Percentiles rank a stretch among this genome's conserved stretches.
phyloP scores from a whole-genome alignment of 53 echinoderm and acorn worm species.

The Apostichopus leukothele region DNA sequence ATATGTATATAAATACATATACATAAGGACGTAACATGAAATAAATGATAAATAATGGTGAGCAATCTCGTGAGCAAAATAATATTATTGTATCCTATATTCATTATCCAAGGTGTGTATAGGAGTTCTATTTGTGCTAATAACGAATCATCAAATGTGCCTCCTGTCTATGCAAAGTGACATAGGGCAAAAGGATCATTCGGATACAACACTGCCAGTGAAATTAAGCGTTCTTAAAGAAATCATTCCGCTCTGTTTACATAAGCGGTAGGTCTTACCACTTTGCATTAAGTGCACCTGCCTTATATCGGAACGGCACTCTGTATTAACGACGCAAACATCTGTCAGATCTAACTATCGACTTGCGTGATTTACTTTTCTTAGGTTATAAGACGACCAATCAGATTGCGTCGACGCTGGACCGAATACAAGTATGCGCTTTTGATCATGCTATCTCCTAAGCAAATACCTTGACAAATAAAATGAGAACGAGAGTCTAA shows the following conservation, averaged over 20 bases:
- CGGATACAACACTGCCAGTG: background rate
- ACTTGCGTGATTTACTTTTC: background rate
- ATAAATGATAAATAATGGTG: background rate
- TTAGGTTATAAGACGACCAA: background rate
- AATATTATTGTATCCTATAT: no score
- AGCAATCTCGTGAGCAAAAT: no score
- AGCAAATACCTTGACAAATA: no score
- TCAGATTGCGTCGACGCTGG: no score
- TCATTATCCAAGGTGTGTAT: background rate
- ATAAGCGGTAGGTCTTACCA: background rate
- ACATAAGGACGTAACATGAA: no score
- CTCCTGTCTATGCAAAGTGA: background rate
- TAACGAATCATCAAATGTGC: background rate
- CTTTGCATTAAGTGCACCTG: constrained; percentile 7
- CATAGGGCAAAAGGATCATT: background rate
- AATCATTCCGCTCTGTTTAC: background rate
- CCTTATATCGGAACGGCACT: background rate
- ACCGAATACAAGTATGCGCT: no score
- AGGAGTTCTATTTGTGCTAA: background rate
- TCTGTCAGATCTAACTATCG: background rate
- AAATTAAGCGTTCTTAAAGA: background rate
- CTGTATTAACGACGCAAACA: constrained; percentile 14
- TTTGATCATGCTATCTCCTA: no score
- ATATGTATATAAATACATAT: no score
- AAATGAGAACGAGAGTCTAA: no score